Evolutionary conservation across 2,888 invertebrate species (phyloP), one percentile per base, ranked within the genome.

Genomic region (Caenorhabditis sp.): DNA sequence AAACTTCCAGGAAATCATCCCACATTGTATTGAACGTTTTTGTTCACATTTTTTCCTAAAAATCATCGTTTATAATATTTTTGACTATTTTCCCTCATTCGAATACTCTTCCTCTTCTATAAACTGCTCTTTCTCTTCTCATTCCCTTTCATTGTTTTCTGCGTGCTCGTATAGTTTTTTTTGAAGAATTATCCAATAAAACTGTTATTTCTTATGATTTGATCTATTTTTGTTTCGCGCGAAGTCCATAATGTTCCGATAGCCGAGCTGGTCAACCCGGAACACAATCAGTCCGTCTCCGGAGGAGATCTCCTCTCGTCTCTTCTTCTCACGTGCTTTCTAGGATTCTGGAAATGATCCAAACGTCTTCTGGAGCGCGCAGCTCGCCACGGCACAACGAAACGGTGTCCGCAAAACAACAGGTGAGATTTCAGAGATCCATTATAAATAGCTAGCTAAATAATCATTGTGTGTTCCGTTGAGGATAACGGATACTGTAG

Each of bases 101-200:
- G n/a, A n/a, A n/a, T n/a, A n/a, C n/a, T n/a, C n/a, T n/a, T 35
- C 3, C 32, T 18, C 32, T 18, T 35, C 9, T 20, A 51, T 24
- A 51, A n/a, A 13, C 13, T 55, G 26, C 53, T 62, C 35, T 50
- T 35, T 20, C 50, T 56, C 26, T 32, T 20, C 58, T 47, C 40
- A 51, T 13, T 20, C 18, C 32, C 32, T 72, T 61, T 53, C 37
- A 62, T 26, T 62, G 62, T 62, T 61, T 61, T 37, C 35, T 55
- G 22, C 22, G n/a, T 37, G 15, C 32, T 32, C 20, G 51, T 37
- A 65, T 53, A 58, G 26, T 67, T 32, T 32, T 32, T 35, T 47
- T 18, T 18, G 9, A 47, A 18, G 20, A 40, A 18, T 18, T 47
- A 6, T 32, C 20, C 18, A 5, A 58, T 53, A 53, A 68, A 68